Conservation (phyloP, 2,888 invertebrate species). For the Leucania comma region DNA sequence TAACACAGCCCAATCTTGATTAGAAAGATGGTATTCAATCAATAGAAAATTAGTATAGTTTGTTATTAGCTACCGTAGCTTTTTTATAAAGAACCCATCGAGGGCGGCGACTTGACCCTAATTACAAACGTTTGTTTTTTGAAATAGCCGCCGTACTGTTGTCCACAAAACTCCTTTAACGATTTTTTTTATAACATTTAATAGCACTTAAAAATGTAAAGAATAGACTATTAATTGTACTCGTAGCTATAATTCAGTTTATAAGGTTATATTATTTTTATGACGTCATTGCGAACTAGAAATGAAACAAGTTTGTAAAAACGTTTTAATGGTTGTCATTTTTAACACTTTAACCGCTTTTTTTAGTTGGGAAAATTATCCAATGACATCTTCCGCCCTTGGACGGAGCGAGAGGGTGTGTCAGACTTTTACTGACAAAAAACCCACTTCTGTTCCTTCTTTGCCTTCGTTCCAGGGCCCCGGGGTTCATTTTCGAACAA, state of each 20-base stretch:
- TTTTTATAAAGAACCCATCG: conserved; percentile 72
- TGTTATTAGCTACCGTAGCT: conserved; percentile 83
- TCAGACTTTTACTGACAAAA: too few species aligned
- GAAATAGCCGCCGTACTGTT: conserved; percentile 83
- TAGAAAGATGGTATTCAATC: conserved; percentile 77
- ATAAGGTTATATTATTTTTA: conserved; percentile 34
- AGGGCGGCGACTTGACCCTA: conserved; percentile 78
- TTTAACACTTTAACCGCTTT: conserved; percentile 14
- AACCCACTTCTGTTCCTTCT: too few species aligned
- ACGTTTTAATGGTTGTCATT: conserved; percentile 18
- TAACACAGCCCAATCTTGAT: conserved; percentile 64
- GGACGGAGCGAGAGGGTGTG: too few species aligned
- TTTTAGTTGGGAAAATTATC: too few species aligned
- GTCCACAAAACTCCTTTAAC: conserved; percentile 64
- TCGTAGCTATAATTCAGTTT: conserved; percentile 28
- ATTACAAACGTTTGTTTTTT: conserved; percentile 89
- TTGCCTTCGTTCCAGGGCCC: too few species aligned
- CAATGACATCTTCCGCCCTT: too few species aligned
- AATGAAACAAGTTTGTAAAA: conserved; percentile 28
- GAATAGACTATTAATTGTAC: conserved; percentile 38
- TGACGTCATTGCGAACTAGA: conserved; percentile 29
- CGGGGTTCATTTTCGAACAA: too few species aligned
- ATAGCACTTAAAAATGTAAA: conserved; percentile 21
- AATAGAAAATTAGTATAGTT: conserved; percentile 80
- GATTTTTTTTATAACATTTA: conserved; percentile 29